Evolutionary conservation across 2,797 vertebrate species (phyloP).

Genomic region (Centroberyx gerrardi): DNA sequence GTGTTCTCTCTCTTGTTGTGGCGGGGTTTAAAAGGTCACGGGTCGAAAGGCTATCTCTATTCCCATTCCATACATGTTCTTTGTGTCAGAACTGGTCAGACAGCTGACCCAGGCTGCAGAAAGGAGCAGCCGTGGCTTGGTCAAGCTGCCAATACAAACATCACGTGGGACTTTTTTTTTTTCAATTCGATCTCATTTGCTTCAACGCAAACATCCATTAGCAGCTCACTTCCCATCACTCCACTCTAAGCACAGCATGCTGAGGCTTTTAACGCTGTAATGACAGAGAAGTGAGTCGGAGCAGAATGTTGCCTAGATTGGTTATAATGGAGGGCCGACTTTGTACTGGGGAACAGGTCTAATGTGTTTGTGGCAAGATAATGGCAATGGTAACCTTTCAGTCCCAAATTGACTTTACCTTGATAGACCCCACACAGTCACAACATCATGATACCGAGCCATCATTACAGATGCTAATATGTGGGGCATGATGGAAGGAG

Average conservation of each 20-base stretch:
- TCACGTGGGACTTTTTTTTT: conserved; percentile 18
- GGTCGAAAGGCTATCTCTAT: conserved; percentile 37
- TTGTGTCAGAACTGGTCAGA: conserved; percentile 28
- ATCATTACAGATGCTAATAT: background rate
- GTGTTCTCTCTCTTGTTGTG: conserved; percentile 16
- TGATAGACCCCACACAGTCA: background rate
- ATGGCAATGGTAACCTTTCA: background rate
- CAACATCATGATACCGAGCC: background rate
- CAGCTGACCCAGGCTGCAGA: background rate
- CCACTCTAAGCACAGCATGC: background rate
- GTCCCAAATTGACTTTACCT: background rate
- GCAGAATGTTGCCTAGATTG: too few relatives aligned
- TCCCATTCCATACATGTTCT: conserved; percentile 16
- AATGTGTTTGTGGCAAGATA: background rate
- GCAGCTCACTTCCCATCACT: conserved; percentile 4
- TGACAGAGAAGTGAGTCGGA: too few relatives aligned
- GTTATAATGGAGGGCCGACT: too few relatives aligned
- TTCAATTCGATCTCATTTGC: conserved; percentile 45
- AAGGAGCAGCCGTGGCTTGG: background rate
- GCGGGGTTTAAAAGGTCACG: background rate
- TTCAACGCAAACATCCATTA: conserved; percentile 44
- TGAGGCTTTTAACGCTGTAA: background rate
- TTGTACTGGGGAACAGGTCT: background rate
- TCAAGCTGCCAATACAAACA: conserved; percentile 35
- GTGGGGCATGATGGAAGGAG: background rate